Evolutionary conservation across 2,888 invertebrate species (phyloP), one percentile per base, ranked within the genome.

Genomic region (Nowickia ferox): DNA sequence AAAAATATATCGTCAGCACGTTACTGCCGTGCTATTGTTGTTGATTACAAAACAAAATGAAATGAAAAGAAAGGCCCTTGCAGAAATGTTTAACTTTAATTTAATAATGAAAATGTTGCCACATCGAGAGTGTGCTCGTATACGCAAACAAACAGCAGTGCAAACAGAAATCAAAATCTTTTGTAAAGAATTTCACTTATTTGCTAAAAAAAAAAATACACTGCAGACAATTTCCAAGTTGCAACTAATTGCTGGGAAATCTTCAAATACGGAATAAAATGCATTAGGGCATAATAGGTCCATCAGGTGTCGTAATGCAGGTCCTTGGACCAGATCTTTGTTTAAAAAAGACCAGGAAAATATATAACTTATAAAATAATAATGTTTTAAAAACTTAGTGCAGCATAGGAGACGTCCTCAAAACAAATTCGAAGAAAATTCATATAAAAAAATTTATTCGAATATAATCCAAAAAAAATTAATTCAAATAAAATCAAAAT

Each of bases 21-120:
- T 78, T 44, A 51, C 15, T 19, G 61, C 79, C n/a, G n/a, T 68
- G 72, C 38, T 72, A 6, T 17, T 69, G 13, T 46, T 44, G 63
- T 6, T 77, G 65, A 59, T 66, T 74, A 74, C n/a, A n/a, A 76
- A 46, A 51, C 13, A 19, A 55, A 40, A 48, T 30, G 15, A 11
- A 11, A 3, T n/a, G 40, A 42, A 40, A 68, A 40, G 48, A 51
- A 46, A 40, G 46, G 19, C 9, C 15, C 15, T 9, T 53, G 17
- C 15, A 42, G 53, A 19, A 30, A 44, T 66, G 40, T 30, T 51
- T 9, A 30, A 59, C 30, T 55, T 61, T 65, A 30, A 61, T 59
- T 74, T 77, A 78, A 75, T 71, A 82, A 85, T 85, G 44, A 44
- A 80, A 81, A 74, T 85, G 82, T 82, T 82, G 71, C 82, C 81